Evolutionary conservation across 2,113 vertebrate species (phyloP).

Genomic region (Alethe castanea): DNA sequence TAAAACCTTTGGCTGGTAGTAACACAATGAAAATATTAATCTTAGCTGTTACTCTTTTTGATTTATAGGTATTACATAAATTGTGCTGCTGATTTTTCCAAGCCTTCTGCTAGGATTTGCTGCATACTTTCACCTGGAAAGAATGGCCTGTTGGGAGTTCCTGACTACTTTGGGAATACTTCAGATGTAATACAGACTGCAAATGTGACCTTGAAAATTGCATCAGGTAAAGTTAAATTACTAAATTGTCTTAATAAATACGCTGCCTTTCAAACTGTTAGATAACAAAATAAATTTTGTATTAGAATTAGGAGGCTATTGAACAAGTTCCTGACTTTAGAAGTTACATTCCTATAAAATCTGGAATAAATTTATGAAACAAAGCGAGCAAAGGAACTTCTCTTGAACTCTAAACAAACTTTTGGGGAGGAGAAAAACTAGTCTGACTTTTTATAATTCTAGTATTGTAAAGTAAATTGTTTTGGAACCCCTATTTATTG

Average conservation of each 20-base stretch:
- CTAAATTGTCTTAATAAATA: background rate
- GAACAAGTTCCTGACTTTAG: background rate
- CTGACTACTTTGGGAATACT: slow-evolving; percentile 11
- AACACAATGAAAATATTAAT: background rate
- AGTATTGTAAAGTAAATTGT: background rate
- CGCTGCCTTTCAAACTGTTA: background rate
- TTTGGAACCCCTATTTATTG: background rate
- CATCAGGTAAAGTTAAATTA: background rate
- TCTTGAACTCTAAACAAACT: background rate
- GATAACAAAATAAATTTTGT: background rate
- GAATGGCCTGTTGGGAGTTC: background rate
- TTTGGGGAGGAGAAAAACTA: background rate
- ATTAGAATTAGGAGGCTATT: background rate
- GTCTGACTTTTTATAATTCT: background rate
- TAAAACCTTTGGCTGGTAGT: background rate
- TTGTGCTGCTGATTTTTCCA: background rate
- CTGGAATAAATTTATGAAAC: background rate
- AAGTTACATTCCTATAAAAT: background rate
- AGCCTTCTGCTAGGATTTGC: background rate
- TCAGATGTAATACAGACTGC: slow-evolving; percentile 1
- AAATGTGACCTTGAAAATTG: background rate
- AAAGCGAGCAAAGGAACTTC: background rate
- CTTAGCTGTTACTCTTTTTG: background rate
- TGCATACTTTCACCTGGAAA: background rate
- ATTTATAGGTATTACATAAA: background rate